Base-by-base conservation (phyloP, 2,888 invertebrate species). In the Tachina fera region DNA sequence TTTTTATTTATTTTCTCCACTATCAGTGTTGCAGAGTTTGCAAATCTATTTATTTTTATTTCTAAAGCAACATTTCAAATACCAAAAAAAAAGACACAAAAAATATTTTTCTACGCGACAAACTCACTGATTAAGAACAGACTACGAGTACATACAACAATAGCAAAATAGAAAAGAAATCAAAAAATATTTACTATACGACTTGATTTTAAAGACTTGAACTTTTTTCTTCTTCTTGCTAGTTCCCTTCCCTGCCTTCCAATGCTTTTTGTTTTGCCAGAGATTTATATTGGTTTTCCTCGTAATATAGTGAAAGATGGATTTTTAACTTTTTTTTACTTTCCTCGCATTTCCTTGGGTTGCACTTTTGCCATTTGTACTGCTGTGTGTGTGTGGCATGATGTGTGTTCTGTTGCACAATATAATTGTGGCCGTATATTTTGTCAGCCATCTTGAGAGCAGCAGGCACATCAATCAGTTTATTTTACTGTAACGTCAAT, bases 381-480 rank as follows among this genome's bases (percentile, higher is more conserved):
- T 61, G 43, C 41, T 76, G 31, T 53, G 19, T 76, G 31, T 53
- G 19, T 31, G 53, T 47, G 74, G 14, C 65, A 39, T 47, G 31
- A 56, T 49, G 65, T 58, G 58, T 61, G 4, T 43, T 16, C 51
- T 63, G 56, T n/a, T 49, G 61, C 47, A 70, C 63, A 56, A 68
- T 56, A 70, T 63, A 76, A 63, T 82, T 83, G 82, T 83, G 75
- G 75, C 51, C 63, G 75, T 80, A 63, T 71, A 56, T 61, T 49
- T 61, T 78, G 72, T 74, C 72, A 84, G 75, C 63, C 68, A 79
- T 85, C 81, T 61, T 82, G 70, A 70, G 75, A 51, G 82, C 53
- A 77, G 45, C 53, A 77, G 45, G 82, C 53, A 78, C 74, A 86
- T 86, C 82, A 82, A 86, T 86, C 85, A 86, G 75, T 79, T 84